A percentile compares a stretch with the other conserved stretches of the same genome.
phyloP scores from a whole-genome alignment of 2,113 vertebrate genomes.

The Catharus fuscescens region DNA sequence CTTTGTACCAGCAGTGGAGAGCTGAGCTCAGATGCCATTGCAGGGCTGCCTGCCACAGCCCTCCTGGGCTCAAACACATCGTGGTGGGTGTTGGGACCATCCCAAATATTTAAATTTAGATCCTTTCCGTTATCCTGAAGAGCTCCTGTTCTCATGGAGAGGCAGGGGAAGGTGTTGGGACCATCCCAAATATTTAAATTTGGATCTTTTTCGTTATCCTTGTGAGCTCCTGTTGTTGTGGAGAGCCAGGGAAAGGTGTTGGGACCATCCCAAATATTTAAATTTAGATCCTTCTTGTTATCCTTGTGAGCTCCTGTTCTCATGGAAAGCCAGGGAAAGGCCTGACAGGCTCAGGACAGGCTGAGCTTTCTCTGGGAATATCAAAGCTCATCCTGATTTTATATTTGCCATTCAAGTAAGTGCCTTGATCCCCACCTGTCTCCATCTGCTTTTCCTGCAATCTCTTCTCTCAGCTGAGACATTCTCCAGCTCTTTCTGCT shows the following conservation, averaged over 20 bases:
- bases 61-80: not conserved
- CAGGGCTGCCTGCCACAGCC: not conserved
- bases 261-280: not conserved
- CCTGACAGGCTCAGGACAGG: not conserved
- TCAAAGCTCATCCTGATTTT: slow-evolving; percentile 41
- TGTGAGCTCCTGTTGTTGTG: not conserved
- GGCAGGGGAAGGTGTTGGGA: not conserved
- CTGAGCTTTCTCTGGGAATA: not conserved
- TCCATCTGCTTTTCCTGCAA: not conserved
- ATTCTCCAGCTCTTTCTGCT: not conserved
- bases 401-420: not conserved
- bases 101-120: not conserved
- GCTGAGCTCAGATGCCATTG: not conserved
- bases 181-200: not conserved
- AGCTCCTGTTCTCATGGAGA: not conserved
- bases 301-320: not conserved
- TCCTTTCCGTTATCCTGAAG: fast-evolving
- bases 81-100: fast-evolving
- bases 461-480: not conserved
- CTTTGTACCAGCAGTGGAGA: not conserved
- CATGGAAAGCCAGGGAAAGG: not conserved
- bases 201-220: not conserved
- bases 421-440: slow-evolving; percentile 37
- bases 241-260: not conserved
- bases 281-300: not conserved